Base-by-base conservation (phyloP, 2,888 invertebrate species). In the Limnephilus lunatus region DNA sequence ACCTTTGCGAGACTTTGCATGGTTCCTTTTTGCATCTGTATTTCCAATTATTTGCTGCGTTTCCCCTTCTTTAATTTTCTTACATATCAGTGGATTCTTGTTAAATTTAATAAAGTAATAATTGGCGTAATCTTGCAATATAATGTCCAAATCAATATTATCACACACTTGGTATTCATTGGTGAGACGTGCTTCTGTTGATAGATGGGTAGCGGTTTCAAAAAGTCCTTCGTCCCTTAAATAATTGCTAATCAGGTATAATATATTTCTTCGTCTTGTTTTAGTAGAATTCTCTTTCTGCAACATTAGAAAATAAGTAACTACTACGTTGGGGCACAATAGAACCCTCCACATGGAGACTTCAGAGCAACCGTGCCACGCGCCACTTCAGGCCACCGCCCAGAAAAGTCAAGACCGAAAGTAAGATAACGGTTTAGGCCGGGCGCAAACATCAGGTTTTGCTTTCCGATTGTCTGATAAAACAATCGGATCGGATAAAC, bases 111-210 rank as follows among this genome's bases (percentile, higher is more conserved):
- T 96, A 94, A 97, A 97, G 95, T 98, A 98, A 95, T 98, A 99
- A 93, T 98, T 98, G 94, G 98, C 98, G 95, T 98, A 99, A 94
- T 99, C 99, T 96, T 98, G 97, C 92, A 99, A 95, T 94, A 99
- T 98, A 83, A 98, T 98, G 93, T 98, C 98, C 94, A 99, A 95
- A 95, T 99, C 99, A 92, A 99, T 97, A 94, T 99, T 99, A 94
- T 99, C 99, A 95, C 99, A 99, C 81, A 99, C 96, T 94, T 97
- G 96, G 94, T 97, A 97, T 92, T 97, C 97, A 11, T 96, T 96
- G 0, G 97, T 96, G 15, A 99, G 95, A 83, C 97, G 97, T 0
- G 98, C 98, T 95, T 99, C 99, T 32, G 96, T 95, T 44, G 96
- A 96, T 92, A 99, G 96, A 15, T 96, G 95, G 90, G 97, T 97